Conservation (phyloP, 2,113 vertebrate genomes). For the Cairina moschata region DNA sequence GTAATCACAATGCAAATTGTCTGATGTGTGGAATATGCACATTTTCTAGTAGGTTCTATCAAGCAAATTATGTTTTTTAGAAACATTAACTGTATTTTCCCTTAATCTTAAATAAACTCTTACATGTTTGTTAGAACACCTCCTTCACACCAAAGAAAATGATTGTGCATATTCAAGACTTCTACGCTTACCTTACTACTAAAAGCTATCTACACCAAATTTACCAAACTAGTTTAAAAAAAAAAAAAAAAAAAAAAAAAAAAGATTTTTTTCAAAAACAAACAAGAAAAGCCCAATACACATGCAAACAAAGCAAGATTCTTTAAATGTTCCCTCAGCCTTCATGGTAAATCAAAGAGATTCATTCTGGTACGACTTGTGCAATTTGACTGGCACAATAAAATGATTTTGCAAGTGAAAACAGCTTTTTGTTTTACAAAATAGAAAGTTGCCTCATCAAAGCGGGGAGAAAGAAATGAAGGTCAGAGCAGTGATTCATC, state of each 20-base stretch:
- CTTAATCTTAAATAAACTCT: not conserved
- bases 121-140: not conserved
- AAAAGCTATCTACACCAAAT: not conserved
- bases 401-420: slow-evolving; percentile 60
- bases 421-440: slow-evolving; percentile 46
- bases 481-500: slow-evolving; percentile 57
- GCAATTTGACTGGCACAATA: slow-evolving; percentile 32
- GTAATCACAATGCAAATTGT: not conserved
- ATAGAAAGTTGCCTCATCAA: slow-evolving; percentile 44
- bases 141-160: not conserved
- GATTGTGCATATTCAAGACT: not conserved
- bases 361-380: slow-evolving; percentile 1
- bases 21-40: not conserved
- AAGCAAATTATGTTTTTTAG: not conserved
- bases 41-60: not conserved
- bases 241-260: not conserved
- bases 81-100: not conserved
- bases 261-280: not conserved
- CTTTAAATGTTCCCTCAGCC: not conserved
- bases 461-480: slow-evolving; percentile 22
- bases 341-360: slow-evolving; percentile 23
- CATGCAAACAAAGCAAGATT: not conserved
- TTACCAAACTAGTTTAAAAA: not conserved
- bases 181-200: not conserved
- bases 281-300: not conserved